Evolutionary conservation across 92 coral and sea anemone species (phyloP).

Genomic region (Diadumene lineata): DNA sequence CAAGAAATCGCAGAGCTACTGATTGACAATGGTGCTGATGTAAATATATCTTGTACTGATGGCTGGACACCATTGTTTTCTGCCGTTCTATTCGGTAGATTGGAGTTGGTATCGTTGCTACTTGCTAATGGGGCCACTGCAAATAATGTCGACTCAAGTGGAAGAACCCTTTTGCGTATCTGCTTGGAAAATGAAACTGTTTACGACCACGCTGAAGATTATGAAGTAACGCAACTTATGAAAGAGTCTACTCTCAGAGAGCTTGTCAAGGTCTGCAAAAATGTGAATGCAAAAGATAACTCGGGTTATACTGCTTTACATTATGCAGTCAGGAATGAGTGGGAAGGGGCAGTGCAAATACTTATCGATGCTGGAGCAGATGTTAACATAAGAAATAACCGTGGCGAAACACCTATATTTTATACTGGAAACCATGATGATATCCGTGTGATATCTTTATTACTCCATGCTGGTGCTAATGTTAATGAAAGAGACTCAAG

Average conservation of each 20-base stretch:
- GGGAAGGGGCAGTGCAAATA: background rate
- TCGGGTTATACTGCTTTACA: conserved; percentile 21
- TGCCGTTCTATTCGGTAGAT: background rate
- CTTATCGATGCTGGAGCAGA: background rate
- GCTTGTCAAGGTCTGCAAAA: too few relatives aligned
- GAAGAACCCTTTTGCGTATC: conserved; percentile 23
- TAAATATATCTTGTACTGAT: background rate
- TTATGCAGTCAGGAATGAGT: background rate
- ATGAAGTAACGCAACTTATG: too few relatives aligned
- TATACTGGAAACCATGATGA: background rate
- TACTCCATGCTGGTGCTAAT: background rate
- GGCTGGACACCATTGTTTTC: background rate
- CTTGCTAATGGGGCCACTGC: background rate
- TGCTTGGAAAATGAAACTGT: too few relatives aligned
- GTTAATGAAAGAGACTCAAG: background rate
- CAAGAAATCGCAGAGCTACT: background rate
- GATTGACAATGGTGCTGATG: background rate
- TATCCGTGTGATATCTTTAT: background rate
- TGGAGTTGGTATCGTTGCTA: background rate
- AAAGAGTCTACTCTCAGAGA: too few relatives aligned
- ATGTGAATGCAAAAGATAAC: conserved; percentile 10
- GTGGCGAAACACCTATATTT: conserved; percentile 20
- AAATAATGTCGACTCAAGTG: conserved; percentile 4
- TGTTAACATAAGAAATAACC: background rate
- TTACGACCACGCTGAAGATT: too few relatives aligned